Base-by-base conservation (phyloP, 2,113 vertebrate species). In the Pogona vitticeps region DNA sequence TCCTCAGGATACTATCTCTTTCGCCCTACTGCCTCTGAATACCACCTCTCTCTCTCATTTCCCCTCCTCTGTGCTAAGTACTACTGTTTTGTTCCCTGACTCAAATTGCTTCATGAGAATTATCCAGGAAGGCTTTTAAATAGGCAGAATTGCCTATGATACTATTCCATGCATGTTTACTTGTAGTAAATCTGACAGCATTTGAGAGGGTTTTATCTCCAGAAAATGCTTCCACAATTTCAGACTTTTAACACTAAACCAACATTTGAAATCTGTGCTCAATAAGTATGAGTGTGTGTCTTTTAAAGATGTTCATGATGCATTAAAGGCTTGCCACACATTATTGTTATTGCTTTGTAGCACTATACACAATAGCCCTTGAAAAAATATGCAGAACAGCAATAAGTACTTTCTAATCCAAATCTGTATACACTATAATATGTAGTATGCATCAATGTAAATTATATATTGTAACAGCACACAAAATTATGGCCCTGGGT, bases 351-450 rank as follows among this genome's bases (percentile, higher is more conserved):
- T 42, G 1, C 26, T 18, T 20, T 31, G 18, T 46, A 82, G 28
- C 80, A 20, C 67, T 80, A 20, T 26, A 6, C 14, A 80, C 28
- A 80, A 40, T 18, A 65, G 78, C 1, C 13, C 21, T 77, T 85
- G 18, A 84, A 70, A 86, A 13, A 33, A 88, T 1, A 77, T 0
- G 26, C 0, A 70, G 23, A 0, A 52, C 10, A 52, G 82, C n/a
- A 89, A 86, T 78, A 79, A 83, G 81, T 4, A 70, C 3, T 7
- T 42, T 86, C 13, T n/a, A n/a, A n/a, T n/a, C n/a, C n/a, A n/a
- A 59, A 4, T 68, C 2, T 56, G 14, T 58, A 72, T 76, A 52
- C 75, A 76, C 23, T 52, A 52, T 26, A 76, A 76, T 52, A 38
- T 72, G 65, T 42, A 80, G 59, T 26, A 80, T 42, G 36, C 2